Base-by-base conservation (phyloP, 2,888 invertebrate species). In the Hydroisotoma schaefferi region DNA sequence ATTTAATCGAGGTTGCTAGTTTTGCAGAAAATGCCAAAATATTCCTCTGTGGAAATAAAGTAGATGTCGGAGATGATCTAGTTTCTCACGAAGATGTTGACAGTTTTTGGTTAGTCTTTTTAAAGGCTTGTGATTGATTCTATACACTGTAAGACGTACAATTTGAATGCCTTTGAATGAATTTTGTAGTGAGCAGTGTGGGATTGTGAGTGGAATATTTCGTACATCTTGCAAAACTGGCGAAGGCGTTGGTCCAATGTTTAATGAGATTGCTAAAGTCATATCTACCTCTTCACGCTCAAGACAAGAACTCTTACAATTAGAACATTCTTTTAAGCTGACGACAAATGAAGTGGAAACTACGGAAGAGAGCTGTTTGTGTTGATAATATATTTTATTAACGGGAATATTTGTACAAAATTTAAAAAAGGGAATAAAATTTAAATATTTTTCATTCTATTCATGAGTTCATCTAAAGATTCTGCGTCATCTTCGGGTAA, bases 1-100 rank as follows among this genome's bases (percentile, higher is more conserved):
- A 95, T 77, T 80, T 94, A 54, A 81, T 95, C 55, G 94, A 95
- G 29, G 91, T 94, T 74, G 92, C 94, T 2, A 90, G 92, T 40
- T 91, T 91, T 77, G 92, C 93, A 10, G 94, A 94, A 77, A 94
- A 91, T 78, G 94, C 94, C 4, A 92, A 93, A 79, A 94, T 95
- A 76, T 94, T 91, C 78, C 81, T 94, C 18, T 94, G 94, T 78
- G 94, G 94, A 51, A 94, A 94, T 76, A 94, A 94, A 79, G 84
- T 85, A 52, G 94, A 94, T 77, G 78, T 90, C 54, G 87, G 87
- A 74, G 84, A 18, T 5, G 52, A 52, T 52, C 33, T 38, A 47
- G 59, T 71, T 15, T 65, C 63, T 5, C 65, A 69, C 29, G 59
- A 67, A 47, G 69, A 69, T 22, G 52, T 69, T 44, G 67, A 65